Evolutionary conservation across 2,797 vertebrate species (phyloP).

Genomic region (Lacerta viridis): DNA sequence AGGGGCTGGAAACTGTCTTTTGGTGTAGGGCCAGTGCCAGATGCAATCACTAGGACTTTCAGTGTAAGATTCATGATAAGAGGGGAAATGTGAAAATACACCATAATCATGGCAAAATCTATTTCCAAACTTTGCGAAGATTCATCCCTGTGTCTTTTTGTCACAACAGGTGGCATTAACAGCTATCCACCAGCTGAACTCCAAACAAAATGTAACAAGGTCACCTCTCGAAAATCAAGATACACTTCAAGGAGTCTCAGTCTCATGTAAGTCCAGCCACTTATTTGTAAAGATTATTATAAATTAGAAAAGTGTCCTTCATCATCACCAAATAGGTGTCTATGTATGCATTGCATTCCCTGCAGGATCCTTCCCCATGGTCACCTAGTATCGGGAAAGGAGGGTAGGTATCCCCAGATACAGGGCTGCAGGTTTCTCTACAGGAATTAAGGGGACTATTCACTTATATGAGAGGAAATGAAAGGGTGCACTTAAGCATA

Average conservation of each 20-base stretch:
- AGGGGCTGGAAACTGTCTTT: not conserved
- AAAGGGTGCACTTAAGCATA: not conserved
- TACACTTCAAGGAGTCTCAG: conserved; percentile 4
- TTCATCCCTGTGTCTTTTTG: not conserved
- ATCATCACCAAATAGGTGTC: not conserved
- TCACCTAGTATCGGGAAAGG: not conserved
- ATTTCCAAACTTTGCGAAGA: not conserved
- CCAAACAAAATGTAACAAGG: conserved; percentile 34
- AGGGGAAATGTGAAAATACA: not conserved
- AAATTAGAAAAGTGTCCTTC: not conserved
- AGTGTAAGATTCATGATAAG: not conserved
- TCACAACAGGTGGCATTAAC: conserved; percentile 26
- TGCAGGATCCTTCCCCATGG: not conserved
- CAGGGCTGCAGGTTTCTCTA: not conserved
- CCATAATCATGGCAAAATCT: not conserved
- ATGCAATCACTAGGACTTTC: not conserved
- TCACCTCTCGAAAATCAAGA: conserved; percentile 13
- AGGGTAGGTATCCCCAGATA: not conserved
- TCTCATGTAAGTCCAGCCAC: conserved; percentile 15
- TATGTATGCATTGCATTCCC: not conserved
- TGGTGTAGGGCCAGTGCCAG: not conserved
- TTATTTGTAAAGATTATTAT: not conserved
- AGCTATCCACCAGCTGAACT: conserved; percentile 32
- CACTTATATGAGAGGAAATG: not conserved
- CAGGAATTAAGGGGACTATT: not conserved